Percentiles rank a stretch among this genome's conserved stretches.
Conservation (phyloP, 2,888 invertebrate species). For the Tachina lurida region DNA sequence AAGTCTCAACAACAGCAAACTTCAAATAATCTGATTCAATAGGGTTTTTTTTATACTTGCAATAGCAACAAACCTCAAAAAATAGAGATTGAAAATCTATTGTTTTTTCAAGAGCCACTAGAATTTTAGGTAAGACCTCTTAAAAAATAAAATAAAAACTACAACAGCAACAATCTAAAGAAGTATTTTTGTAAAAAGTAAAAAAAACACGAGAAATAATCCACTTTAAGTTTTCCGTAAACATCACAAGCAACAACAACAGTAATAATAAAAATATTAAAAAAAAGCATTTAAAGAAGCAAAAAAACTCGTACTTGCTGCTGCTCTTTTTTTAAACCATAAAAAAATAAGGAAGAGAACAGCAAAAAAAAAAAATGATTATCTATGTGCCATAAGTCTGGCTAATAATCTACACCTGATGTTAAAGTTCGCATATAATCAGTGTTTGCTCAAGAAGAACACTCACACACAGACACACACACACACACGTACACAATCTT, state of each 20-base stretch:
- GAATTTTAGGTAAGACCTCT: conserved; percentile 65
- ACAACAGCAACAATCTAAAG: conserved; percentile 3
- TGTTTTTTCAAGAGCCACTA: conserved; percentile 63
- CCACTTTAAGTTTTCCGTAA: conserved; percentile 67
- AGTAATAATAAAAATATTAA: not conserved
- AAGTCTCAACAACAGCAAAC: conserved; percentile 56
- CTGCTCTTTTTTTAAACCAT: conserved; percentile 50
- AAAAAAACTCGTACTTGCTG: conserved; percentile 29
- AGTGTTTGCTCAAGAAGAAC: conserved; percentile 66
- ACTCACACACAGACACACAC: not conserved
- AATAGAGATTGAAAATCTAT: conserved; percentile 14
- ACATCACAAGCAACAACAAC: conserved; percentile 50
- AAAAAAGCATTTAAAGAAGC: conserved; percentile 21
- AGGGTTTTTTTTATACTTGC: conserved; percentile 35
- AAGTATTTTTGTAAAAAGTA: conserved; percentile 1
- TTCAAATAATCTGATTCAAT: conserved; percentile 64
- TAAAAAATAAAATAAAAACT: conserved; percentile 36
- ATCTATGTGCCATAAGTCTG: conserved; percentile 71
- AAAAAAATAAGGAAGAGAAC: not conserved
- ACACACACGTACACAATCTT: too few relatives aligned
- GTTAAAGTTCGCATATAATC: conserved; percentile 71
- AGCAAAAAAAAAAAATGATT: conserved; percentile 45
- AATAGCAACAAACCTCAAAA: not conserved
- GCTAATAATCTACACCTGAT: conserved; percentile 72
- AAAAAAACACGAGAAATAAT: conserved; percentile 44